Evolutionary conservation across 2,113 vertebrate genomes (phyloP), one percentile per base, ranked within the genome.

Genomic region (Carassius gibelio): DNA sequence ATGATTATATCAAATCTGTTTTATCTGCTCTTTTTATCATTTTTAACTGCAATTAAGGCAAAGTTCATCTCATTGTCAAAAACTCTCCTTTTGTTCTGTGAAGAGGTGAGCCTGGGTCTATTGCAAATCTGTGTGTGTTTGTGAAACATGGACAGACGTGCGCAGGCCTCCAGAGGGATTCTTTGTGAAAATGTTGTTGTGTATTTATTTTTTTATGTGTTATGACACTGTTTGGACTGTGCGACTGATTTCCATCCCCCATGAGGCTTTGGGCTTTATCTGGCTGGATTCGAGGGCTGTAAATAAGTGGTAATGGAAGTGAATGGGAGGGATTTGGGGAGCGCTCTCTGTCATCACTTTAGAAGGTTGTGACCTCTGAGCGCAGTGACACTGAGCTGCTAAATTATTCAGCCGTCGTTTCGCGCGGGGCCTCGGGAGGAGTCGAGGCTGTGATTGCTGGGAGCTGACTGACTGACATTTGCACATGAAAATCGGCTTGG

Each of bases 391-490:
- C 95, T 91, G 90, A 90, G 93, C 94, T 95, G 94, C 91, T 95
- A 92, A 95, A 95, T 95, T 94, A 95, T 95, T 95, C 94, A 95
- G 92, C 86, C 90, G 84, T 89, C 91, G 93, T 94, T 93, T 94
- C 89, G 92, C 91, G 90, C 86, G 6, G 75, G 86, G 91, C 94
- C 94, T 95, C 94, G 80, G 89, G 94, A 95, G 94, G 84, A 93
- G 93, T 91, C 81, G 82, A 88, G 85, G 88, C 93, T 93, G 91
- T 95, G 95, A 95, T 95, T 95, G 94, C 94, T 94, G 90, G 90
- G 91, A 93, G 92, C 93, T 62, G 92, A 94, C 91, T 93, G 93
- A 95, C 92, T 95, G 95, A 95, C 94, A 95, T 95, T 95, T 95
- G 93, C 95, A 94, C 94, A 95, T 94, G 95, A 94, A 95, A 95